phyloP scores from a whole-genome alignment of 2,888 invertebrate genomes.

The Trachelus tabidus region DNA sequence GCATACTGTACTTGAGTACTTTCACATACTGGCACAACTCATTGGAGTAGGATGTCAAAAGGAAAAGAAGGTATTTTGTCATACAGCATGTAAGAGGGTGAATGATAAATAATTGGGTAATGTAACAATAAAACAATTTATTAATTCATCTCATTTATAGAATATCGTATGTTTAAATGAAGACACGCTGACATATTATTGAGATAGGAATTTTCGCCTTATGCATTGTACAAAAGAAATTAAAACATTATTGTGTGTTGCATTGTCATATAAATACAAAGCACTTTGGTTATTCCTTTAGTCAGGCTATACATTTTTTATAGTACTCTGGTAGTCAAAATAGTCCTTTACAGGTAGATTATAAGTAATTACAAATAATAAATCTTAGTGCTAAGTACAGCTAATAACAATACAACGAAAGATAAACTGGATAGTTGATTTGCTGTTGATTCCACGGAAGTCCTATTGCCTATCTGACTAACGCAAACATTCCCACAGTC shows the following conservation, averaged over 20 bases:
- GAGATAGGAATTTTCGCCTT: background rate
- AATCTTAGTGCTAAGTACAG: background rate
- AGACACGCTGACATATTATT: background rate
- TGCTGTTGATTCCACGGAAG: constrained; percentile 4
- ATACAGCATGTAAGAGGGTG: background rate
- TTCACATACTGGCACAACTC: no score
- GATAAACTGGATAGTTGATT: background rate
- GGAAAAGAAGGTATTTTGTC: background rate
- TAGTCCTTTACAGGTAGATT: background rate
- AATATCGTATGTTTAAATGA: background rate
- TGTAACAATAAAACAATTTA: background rate
- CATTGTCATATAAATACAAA: background rate
- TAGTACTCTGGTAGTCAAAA: background rate
- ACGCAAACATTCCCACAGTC: constrained; percentile 70
- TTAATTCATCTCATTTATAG: background rate
- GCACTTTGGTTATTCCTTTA: background rate
- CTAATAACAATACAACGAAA: background rate
- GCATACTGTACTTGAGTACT: no score
- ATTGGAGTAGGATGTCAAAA: no score
- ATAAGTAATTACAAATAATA: background rate
- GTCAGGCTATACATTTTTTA: background rate
- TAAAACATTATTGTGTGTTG: background rate
- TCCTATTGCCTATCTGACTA: constrained; percentile 53
- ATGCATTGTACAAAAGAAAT: background rate
- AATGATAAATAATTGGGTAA: background rate